These are phyloP conservation scores for Arrhopalites spinosus DNA, from an alignment of 2,888 invertebrate genomes.

Conservation along the genomic window DNA sequence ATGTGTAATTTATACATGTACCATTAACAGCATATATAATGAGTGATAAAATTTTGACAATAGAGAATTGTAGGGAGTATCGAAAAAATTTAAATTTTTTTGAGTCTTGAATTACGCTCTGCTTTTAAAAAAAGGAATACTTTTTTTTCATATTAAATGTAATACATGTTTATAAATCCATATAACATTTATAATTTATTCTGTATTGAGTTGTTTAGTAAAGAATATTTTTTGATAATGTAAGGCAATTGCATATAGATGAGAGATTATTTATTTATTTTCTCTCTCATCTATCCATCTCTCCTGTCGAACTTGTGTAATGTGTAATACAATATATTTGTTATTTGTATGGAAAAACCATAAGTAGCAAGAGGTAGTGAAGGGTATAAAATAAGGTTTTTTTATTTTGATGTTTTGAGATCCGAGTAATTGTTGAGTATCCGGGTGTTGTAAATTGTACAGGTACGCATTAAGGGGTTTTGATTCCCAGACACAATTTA, in stretches of 20 bases:
- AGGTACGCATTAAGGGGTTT: too few species aligned
- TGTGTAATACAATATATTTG: neutral
- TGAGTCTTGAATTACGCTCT: too few species aligned
- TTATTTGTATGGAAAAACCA: too few species aligned
- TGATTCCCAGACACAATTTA: too few species aligned
- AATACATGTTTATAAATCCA: neutral
- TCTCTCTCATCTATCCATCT: neutral
- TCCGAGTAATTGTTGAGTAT: too few species aligned
- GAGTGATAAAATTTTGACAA: neutral
- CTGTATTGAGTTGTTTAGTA: constrained; percentile 1
- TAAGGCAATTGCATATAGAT: neutral
- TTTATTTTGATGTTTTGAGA: too few species aligned
- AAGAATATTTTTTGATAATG: neutral
- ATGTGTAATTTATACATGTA: neutral
- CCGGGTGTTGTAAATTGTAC: too few species aligned
- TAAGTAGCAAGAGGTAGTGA: too few species aligned
- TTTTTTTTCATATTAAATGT: too few species aligned
- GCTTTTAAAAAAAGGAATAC: too few species aligned
- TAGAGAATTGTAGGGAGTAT: neutral
- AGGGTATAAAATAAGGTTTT: too few species aligned
- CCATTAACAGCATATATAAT: too few species aligned
- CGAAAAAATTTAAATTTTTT: neutral
- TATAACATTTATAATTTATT: neutral
- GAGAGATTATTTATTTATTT: neutral
- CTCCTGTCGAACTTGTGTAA: neutral